A percentile compares a stretch with the other conserved stretches of the same genome.
Evolutionary conservation across 1,140 invertebrate genomes (phyloP).

Genomic region (Oreohelix idahoensis): DNA sequence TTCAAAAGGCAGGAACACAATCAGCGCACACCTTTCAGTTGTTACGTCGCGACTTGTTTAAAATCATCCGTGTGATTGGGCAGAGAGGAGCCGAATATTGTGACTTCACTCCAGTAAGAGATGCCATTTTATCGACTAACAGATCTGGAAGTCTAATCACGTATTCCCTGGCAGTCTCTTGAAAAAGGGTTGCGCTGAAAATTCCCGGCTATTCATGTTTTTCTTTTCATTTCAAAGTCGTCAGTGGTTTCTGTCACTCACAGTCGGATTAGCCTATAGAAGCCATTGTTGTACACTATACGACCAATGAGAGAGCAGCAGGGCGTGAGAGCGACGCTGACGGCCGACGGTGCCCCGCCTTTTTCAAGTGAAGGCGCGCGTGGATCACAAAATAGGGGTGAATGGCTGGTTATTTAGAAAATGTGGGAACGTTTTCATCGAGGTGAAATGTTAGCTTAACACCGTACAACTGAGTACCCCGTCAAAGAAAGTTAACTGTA

Average conservation of each 20-base stretch:
- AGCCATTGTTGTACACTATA: not conserved
- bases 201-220: slow-evolving; percentile 8
- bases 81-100: not conserved
- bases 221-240: slow-evolving; percentile 13
- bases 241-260: slow-evolving; percentile 2
- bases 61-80: not conserved
- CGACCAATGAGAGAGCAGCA: slow-evolving; percentile 10
- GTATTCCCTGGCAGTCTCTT: not conserved
- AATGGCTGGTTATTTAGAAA: slow-evolving; percentile 17
- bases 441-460: slow-evolving; percentile 5
- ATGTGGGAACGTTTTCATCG: slow-evolving; percentile 3
- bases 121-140: slow-evolving; percentile 9
- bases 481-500: not conserved
- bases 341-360: slow-evolving; percentile 5
- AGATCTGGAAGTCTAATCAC: not conserved
- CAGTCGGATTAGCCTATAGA: slow-evolving; percentile 7
- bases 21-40: not conserved
- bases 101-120: not conserved
- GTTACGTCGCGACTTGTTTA: not conserved
- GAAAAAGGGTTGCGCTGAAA: slow-evolving; percentile 8
- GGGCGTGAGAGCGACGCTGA: not conserved
- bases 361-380: not conserved
- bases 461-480: not conserved
- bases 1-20: no score
- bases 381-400: not conserved